Conservation (phyloP, 2,888 invertebrate genomes). For the Oscheius sp. region DNA sequence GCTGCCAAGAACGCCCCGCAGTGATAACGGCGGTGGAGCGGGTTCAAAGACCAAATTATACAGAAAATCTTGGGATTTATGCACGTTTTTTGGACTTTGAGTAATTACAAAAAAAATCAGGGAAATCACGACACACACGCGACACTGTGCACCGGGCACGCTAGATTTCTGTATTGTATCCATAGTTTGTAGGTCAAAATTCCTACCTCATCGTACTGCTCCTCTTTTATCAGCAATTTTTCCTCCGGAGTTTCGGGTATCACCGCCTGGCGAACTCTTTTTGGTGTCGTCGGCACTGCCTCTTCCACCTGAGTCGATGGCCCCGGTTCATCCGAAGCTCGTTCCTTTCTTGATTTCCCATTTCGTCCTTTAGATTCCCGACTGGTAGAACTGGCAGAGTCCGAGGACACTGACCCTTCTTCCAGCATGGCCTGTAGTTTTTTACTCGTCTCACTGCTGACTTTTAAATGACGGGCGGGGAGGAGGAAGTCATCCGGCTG, state of each 20-base stretch:
- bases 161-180: background rate
- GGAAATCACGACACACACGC: no score
- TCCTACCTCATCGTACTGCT: constrained; percentile 25
- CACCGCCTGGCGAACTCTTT: background rate
- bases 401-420: background rate
- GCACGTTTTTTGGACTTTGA: background rate
- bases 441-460: constrained; percentile 7
- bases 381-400: background rate
- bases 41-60: no score
- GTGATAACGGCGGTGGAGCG: background rate
- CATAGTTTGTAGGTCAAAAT: background rate
- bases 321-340: constrained; percentile 13
- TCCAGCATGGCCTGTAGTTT: constrained; percentile 21
- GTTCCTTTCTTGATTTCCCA: background rate
- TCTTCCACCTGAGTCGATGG: background rate
- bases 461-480: background rate
- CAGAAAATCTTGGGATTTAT: no score
- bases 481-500: constrained; percentile 12
- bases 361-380: constrained; percentile 17
- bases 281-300: background rate
- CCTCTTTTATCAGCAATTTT: constrained; percentile 38
- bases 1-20: background rate
- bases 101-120: no score
- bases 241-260: constrained; percentile 60
- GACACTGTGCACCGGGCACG: background rate